Base-by-base conservation (phyloP, 2,113 vertebrate species). In the Onychostoma macrolepis region DNA sequence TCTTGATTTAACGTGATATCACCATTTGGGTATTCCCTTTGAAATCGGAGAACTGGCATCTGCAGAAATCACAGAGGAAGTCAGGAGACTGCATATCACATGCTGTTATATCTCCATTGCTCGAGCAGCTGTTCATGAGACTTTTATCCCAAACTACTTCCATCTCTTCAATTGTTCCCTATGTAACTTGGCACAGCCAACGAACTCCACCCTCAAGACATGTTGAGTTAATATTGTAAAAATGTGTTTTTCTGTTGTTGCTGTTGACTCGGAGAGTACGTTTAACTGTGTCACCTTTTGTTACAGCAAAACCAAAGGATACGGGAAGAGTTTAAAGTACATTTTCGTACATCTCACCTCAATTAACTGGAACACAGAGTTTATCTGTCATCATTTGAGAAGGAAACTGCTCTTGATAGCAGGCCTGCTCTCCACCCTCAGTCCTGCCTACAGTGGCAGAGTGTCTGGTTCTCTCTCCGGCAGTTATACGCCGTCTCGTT, bases 401-500 rank as follows among this genome's bases (percentile, higher is more conserved):
- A 36, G 43, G 71, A 71, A 69, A 43, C 43, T 76, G 30, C 58
- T 81, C 56, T 63, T 76, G n/a, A 58, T 36, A 71, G 56, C 50
- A 67, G 45, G 24, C 65, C 21, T 41, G 19, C 41, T 71, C 41
- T 28, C 17, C 30, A 45, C 80, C 45, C 21, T 77, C 61, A 67
- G 28, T 43, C 6, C 75, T 65, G 58, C 10, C 61, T 89, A 71
- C 43, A 83, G 43, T 83, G 81, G 36, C 90, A 53, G 90, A 61
- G 86, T 90, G 89, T 94, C 94, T 94, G 93, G 93, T 89, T 91
- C 88, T 83, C 45, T 82, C 91, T 93, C 93, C 92, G 92, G 91
- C 91, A 93, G 90, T 86, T 94, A 90, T 91, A 90, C 90, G 94
- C 92, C 88, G 93, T 91, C 94, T 96, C 95, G 96, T 97, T 96